Evolutionary conservation across 1,140 invertebrate genomes (phyloP).

Genomic region (Triops longicaudatus): DNA sequence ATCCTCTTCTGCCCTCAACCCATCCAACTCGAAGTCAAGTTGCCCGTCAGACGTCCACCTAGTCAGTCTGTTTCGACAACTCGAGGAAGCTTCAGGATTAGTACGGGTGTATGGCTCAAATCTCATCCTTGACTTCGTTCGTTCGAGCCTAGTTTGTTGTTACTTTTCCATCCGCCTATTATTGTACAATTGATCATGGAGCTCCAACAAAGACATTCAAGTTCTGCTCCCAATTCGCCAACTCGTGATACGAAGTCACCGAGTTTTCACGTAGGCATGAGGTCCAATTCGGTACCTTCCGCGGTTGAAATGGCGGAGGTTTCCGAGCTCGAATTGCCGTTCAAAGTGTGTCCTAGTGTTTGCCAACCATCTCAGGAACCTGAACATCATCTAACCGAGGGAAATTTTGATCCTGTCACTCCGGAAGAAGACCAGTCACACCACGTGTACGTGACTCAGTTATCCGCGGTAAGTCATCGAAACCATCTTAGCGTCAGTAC

Average conservation of each 20-base stretch:
- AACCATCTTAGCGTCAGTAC: background rate
- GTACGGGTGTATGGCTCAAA: background rate
- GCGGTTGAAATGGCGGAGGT: background rate
- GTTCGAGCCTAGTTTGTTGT: background rate
- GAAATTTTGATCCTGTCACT: background rate
- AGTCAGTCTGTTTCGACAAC: background rate
- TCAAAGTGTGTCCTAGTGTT: background rate
- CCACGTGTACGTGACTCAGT: background rate
- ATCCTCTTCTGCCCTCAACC: background rate
- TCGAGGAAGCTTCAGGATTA: background rate
- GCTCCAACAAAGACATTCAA: background rate
- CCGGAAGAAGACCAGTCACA: background rate
- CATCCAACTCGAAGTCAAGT: slow-evolving; percentile 13
- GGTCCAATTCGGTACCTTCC: slow-evolving; percentile 7
- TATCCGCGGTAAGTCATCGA: background rate
- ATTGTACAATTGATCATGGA: background rate
- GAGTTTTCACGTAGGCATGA: background rate
- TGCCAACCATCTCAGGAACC: background rate
- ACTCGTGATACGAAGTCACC: background rate
- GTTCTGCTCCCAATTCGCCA: background rate
- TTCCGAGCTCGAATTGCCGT: background rate
- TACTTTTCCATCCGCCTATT: background rate
- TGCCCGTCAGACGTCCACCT: background rate
- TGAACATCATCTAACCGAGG: background rate
- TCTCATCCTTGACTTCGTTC: background rate